Percentiles rank a stretch among this genome's conserved stretches.
Evolutionary conservation across 2,888 invertebrate species (phyloP).

Genomic region (Plagodis pulveraria): DNA sequence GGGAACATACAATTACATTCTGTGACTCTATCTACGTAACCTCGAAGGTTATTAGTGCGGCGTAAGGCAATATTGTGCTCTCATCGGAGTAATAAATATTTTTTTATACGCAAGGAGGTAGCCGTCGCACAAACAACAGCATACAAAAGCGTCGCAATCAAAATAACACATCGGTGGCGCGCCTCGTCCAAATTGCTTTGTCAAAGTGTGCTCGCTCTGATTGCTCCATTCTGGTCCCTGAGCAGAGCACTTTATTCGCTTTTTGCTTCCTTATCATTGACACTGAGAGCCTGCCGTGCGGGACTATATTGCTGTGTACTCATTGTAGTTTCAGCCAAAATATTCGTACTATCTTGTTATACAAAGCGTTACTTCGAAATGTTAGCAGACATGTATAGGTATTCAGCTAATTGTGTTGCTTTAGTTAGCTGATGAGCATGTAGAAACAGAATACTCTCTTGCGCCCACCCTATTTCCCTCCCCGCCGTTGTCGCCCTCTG

Average conservation of each 20-base stretch:
- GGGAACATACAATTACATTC: constrained; percentile 29
- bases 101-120: constrained; percentile 63
- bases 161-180: constrained; percentile 77
- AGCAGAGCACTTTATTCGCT: constrained; percentile 49
- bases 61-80: constrained; percentile 59
- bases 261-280: constrained; percentile 63
- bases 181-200: constrained; percentile 78
- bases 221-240: constrained; percentile 77
- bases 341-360: constrained; percentile 9
- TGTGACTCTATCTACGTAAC: constrained; percentile 21
- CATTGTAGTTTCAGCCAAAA: constrained; percentile 22
- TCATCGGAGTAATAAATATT: constrained; percentile 60
- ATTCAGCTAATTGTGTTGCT: constrained; percentile 42
- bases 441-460: constrained; percentile 41
- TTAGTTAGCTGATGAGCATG: constrained; percentile 44
- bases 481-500: constrained; percentile 50
- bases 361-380: background rate
- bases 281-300: constrained; percentile 26
- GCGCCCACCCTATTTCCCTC: constrained; percentile 33
- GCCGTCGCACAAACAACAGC: constrained; percentile 65
- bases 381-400: constrained; percentile 22
- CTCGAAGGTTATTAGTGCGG: constrained; percentile 57
- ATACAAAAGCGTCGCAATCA: constrained; percentile 78
- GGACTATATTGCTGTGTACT: constrained; percentile 15
- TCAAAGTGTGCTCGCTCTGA: constrained; percentile 79